phyloP scores from a whole-genome alignment of 2,888 invertebrate species.

The Philaethria dido region DNA sequence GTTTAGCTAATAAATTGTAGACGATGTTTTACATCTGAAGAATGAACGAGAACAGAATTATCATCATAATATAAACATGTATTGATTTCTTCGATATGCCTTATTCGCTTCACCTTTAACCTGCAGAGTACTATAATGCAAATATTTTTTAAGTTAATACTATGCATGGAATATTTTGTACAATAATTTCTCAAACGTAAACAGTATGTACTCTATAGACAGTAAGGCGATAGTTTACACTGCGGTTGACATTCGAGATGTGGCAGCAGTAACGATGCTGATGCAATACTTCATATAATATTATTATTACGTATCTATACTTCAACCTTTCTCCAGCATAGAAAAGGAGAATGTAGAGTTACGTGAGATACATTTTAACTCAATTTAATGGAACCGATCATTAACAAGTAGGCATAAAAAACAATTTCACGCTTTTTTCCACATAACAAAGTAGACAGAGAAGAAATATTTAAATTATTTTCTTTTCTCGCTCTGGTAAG shows the following conservation, averaged over 20 bases:
- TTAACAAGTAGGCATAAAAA: too few relatives aligned
- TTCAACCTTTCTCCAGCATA: neutral
- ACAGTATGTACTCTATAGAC: neutral
- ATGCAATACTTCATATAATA: neutral
- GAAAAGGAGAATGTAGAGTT: neutral
- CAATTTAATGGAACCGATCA: too few relatives aligned
- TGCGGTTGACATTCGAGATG: conserved; percentile 13
- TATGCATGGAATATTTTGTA: neutral
- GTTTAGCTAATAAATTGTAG: neutral
- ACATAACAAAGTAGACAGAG: too few relatives aligned
- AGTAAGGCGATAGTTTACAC: conserved; percentile 1
- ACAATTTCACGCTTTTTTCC: too few relatives aligned
- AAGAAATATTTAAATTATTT: too few relatives aligned
- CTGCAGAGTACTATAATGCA: neutral
- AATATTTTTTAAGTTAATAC: too few relatives aligned
- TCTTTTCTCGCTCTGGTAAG: too few relatives aligned
- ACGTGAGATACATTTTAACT: too few relatives aligned
- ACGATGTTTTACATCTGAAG: neutral
- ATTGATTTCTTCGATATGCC: neutral
- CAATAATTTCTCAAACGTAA: conserved; percentile 17
- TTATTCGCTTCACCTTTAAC: neutral
- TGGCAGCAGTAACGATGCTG: neutral
- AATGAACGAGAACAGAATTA: neutral
- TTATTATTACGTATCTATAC: neutral
- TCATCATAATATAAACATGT: neutral